These are phyloP conservation scores for Conger conger DNA, from an alignment of 2,113 vertebrate genomes.

Conservation along the genomic window DNA sequence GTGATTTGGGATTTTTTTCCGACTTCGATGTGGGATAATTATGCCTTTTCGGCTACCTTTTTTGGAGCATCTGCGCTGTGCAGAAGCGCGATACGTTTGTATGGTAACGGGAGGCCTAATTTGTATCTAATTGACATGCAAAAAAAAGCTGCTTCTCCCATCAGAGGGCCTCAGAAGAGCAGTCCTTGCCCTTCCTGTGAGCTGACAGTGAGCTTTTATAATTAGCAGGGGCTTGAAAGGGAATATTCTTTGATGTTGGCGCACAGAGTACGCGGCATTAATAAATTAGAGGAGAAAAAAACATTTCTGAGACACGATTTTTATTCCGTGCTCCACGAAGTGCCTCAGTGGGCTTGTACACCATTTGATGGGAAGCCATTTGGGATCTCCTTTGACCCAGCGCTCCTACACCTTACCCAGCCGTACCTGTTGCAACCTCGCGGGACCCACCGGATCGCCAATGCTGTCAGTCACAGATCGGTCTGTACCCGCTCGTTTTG, in stretches of 20 bases:
- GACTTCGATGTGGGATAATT: background rate
- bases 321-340: background rate
- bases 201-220: constrained; percentile 28
- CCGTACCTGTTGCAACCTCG: no score
- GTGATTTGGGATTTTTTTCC: background rate
- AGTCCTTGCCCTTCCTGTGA: background rate
- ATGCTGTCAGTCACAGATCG: no score
- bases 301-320: background rate
- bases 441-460: no score
- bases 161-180: constrained; percentile 10
- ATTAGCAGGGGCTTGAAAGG: constrained; percentile 21
- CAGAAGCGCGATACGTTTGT: background rate
- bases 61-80: background rate
- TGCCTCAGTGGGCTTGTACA: background rate
- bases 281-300: constrained; percentile 19
- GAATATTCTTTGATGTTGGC: constrained; percentile 24
- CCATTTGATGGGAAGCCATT: background rate
- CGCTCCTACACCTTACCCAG: no score
- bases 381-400: no score
- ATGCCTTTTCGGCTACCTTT: background rate
- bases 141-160: background rate
- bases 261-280: background rate
- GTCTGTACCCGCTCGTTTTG: no score
- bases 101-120: constrained; percentile 9
- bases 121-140: constrained; percentile 31